A percentile compares a stretch with the other conserved stretches of the same genome.
phyloP scores from a whole-genome alignment of 2,113 vertebrate genomes.

The Proterorhinus semilunaris region DNA sequence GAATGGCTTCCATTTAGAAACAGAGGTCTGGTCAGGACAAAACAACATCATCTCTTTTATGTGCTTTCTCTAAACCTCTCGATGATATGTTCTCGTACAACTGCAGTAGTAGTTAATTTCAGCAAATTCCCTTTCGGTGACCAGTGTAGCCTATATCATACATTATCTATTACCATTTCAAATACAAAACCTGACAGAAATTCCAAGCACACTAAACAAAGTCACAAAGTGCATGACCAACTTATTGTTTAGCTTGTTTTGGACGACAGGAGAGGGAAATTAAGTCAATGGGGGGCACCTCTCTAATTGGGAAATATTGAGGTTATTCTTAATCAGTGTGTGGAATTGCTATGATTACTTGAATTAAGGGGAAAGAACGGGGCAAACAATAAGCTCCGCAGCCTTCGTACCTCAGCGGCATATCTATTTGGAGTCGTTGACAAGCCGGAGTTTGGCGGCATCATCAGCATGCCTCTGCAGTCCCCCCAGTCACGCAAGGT shows the following conservation, averaged over 20 bases:
- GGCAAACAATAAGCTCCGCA: not conserved
- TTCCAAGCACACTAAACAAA: too few relatives aligned
- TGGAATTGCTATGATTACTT: not conserved
- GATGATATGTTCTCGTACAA: not conserved
- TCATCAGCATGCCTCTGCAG: constrained; percentile 42
- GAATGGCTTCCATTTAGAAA: not conserved
- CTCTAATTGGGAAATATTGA: too few relatives aligned
- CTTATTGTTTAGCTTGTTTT: too few relatives aligned
- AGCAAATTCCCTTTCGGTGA: too few relatives aligned
- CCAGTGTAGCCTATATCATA: too few relatives aligned
- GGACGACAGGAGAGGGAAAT: too few relatives aligned
- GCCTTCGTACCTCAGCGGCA: constrained; percentile 4
- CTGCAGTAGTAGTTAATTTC: not conserved
- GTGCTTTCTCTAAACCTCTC: not conserved
- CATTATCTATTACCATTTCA: too few relatives aligned
- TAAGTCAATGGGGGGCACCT: too few relatives aligned
- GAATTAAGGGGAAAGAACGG: not conserved
- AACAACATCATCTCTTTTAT: not conserved
- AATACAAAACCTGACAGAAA: too few relatives aligned
- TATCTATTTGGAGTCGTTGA: constrained; percentile 5
- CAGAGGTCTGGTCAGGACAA: not conserved
- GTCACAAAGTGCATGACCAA: too few relatives aligned
- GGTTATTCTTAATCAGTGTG: not conserved
- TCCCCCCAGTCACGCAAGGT: constrained; percentile 47
- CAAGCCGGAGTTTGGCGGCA: constrained; percentile 29